Evolutionary conservation across 2,797 vertebrate species (phyloP), one percentile per base, ranked within the genome.

Genomic region (Chromis chromis): DNA sequence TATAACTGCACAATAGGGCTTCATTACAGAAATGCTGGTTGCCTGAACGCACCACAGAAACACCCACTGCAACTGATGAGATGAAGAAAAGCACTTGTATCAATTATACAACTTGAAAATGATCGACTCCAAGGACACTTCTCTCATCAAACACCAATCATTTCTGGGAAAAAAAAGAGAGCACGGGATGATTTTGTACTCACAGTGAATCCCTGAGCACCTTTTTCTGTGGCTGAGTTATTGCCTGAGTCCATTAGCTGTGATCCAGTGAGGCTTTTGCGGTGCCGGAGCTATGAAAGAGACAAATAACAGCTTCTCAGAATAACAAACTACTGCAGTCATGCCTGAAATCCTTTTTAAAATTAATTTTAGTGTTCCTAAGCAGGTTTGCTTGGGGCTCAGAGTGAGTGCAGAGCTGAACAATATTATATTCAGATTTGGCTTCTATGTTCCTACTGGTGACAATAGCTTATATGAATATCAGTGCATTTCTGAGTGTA

Each of bases 231-330:
- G 65, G 58, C 58, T 63, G 53, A 65, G 66, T 56, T 61, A 79
- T 76, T 70, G 78, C 75, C 73, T n/a, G 78, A 74, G 36, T 79
- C 78, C 65, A 79, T 88, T 78, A 85, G 40, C n/a, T 52, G 49
- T 39, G 62, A 75, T 71, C 63, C 59, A 25, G 28, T 19, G 65
- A 80, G 40, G 70, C 66, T 17, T 64, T 53, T 56, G 58, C 25
- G 42, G 27, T 74, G 63, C 33, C 58, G 28, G 62, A 69, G 69
- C 52, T 21, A 3, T 52, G 57, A 71, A 31, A 12, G 49, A 74
- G 64, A 81, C 28, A 70, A 73, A 73, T 52, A 81, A 65, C 62
- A 58, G 59, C 56, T 66, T 65, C 62, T 76, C 39, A 57, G 49
- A 82, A 65, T 65, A 65, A 85, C 57, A 65, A 39, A 44, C 36